Base-by-base conservation (phyloP, 2,113 vertebrate species). In the Thomomys bottae region DNA sequence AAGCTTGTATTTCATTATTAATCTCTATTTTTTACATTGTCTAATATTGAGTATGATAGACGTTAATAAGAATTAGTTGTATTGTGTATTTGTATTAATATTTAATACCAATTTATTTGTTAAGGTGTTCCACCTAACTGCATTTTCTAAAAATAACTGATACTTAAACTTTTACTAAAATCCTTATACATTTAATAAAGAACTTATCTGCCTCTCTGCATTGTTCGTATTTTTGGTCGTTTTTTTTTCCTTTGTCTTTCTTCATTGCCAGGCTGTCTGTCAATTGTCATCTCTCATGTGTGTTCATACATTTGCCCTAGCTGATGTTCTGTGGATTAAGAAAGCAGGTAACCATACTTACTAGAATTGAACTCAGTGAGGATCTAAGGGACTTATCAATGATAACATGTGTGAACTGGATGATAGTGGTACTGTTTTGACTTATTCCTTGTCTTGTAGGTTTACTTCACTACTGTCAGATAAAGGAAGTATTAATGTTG, bases 61-160 rank as follows among this genome's bases (percentile, higher is more conserved):
- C 64, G 21, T 17, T 72, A 54, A 14, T 24, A 76, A 34, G 34
- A 87, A 77, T 91, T 87, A 85, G 59, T 38, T 68, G 92, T 84
- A 75, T 59, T 87, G 28, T 72, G 57, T 64, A 61, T 88, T 90
- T 85, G 67, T 90, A 26, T 94, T 94, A 63, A 70, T 85, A 61
- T 70, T 92, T 54, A 80, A 88, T 94, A 80, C 8, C 14, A 77
- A 1, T 93, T 88, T 88, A 34, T 89, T 75, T 94, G 54, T 17
- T 84, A 94, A 84, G 34, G 24, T 72, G 12, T 85, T 92, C 57
- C 45, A 76, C 66, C 75, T 92, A 85, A 94, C n/a, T 91, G 71
- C 86, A 82, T 93, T 95, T 95, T 95, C 42, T 91, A 64, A n/a
- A 61, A n/a, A 61, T 89, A 91, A 88, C 73, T 80, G 32, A 94